A percentile compares a stretch with the other conserved stretches of the same genome.
phyloP scores from a whole-genome alignment of 2,113 vertebrate species.

The Archocentrus centrarchus region DNA sequence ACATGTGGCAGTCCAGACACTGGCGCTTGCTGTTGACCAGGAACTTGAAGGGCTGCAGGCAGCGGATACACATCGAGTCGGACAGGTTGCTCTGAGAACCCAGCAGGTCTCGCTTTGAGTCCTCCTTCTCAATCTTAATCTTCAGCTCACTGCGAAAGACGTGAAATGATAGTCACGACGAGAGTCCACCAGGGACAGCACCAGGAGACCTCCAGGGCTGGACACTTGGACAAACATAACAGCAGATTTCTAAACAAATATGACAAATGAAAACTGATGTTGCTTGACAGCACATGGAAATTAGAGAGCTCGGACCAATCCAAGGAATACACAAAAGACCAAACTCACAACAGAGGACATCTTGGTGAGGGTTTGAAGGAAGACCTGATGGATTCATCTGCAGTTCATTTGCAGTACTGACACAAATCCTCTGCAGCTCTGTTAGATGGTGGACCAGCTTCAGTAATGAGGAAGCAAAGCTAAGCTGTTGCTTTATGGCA shows the following conservation, averaged over 20 bases:
- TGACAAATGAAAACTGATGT: not conserved
- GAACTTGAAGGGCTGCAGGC: constrained; percentile 92
- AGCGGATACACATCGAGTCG: constrained; percentile 87
- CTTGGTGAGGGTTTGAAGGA: not conserved
- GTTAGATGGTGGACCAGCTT: too few species aligned
- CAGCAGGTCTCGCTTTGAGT: constrained; percentile 86
- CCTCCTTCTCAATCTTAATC: constrained; percentile 87
- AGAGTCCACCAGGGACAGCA: not conserved
- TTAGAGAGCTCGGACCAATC: not conserved
- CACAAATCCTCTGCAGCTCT: too few species aligned
- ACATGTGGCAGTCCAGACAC: constrained; percentile 88
- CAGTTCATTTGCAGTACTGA: too few species aligned
- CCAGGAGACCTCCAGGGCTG: not conserved
- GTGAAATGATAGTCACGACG: not conserved
- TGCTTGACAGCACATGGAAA: not conserved
- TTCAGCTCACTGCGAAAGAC: constrained; percentile 83
- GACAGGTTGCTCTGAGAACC: constrained; percentile 77
- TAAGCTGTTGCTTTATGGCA: too few species aligned
- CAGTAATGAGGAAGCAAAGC: too few species aligned
- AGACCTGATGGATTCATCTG: not conserved
- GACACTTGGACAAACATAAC: not conserved
- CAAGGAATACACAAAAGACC: not conserved
- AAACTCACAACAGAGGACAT: not conserved
- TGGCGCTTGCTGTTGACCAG: constrained; percentile 86
- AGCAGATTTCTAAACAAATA: not conserved